Base-by-base conservation (phyloP, 2,888 invertebrate species). In the Ochlodes sylvanus region DNA sequence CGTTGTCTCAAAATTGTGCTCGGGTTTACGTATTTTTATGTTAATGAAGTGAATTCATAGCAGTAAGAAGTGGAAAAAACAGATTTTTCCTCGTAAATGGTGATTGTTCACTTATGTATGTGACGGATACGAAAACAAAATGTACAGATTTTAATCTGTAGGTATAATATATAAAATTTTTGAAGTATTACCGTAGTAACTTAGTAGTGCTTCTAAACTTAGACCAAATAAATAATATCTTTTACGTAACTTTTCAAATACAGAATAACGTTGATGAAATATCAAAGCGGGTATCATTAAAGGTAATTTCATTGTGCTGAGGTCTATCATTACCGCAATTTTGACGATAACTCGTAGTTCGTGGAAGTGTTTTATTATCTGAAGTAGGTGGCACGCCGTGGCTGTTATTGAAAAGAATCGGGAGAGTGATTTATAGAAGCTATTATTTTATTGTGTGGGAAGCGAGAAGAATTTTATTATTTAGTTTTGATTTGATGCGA, bases 11-110 rank as follows among this genome's bases (percentile, higher is more conserved):
- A 71, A 70, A 75, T 65, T 68, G 67, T 56, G 57, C n/a, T 60
- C 72, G 41, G 70, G 14, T 54, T 63, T 69, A 68, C 72, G 70
- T 73, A 74, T 72, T 72, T 71, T 72, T 71, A 73, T 72, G 72
- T 56, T 71, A 73, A 74, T 75, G 68, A 73, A 69, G 52, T 60
- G 69, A 70, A 73, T 73, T 73, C 67, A 69, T 70, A 69, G 44
- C 44, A 38, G 54, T 62, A 67, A 68, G 50, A 60, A 60, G 67
- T 32, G 63, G 55, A 70, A 70, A n/a, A 44, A 65, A 55, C 62
- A 70, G 58, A 60, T 63, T 66, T 64, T 68, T 68, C 68, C 55
- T 38, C 12, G 38, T 62, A 57, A 15, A 47, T 47, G 47, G 47
- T 47, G 17, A 47, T 38, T 47, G 47, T 17, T 47, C 17, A 12